Evolutionary conservation across 2,888 invertebrate species (phyloP), one percentile per base, ranked within the genome.

Genomic region (Drosophila algonquin): DNA sequence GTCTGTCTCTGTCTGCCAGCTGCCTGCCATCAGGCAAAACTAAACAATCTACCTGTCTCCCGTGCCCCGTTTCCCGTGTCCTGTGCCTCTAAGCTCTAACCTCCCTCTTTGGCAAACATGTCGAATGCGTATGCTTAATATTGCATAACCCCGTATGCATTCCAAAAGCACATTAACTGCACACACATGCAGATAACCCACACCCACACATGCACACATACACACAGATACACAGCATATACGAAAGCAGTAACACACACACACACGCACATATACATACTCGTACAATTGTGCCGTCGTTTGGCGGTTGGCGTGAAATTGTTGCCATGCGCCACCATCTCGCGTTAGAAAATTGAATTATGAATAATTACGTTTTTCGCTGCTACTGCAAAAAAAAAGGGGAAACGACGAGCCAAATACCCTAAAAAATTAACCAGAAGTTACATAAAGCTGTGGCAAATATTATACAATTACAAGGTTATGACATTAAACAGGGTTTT

Each of bases 321-420:
- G 79, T 72, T 30, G 51, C 47, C 76, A 71, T 67, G 87, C 84
- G 63, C 81, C 84, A 68, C 81, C 84, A 40, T 40, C 40, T 78
- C 83, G 74, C 81, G 81, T 63, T 88, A 50, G 73, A 76, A 88
- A 86, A 83, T 83, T 88, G 79, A 88, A 83, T 83, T 83, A 83
- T 83, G 87, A 88, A 83, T 83, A 83, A 83, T 83, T 86, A 74
- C 79, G 81, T 72, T 81, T 82, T 81, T 21, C 46, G 16, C 24
- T 45, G 27, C n/a, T 50, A 55, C 47, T 30, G 40, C 7, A 40
- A 7, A 6, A 40, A 40, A 14, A n/a, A 14, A 7, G n/a, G 2
- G 40, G 1, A 14, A 40, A 5, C 35, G 40, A 40, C 14, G 2
- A 2, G 2, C 0, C 14, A 14, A 40, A n/a, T 40, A 40, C 40